Base-by-base conservation (phyloP, 2,888 invertebrate species). In the Melinopterus prodromus region DNA sequence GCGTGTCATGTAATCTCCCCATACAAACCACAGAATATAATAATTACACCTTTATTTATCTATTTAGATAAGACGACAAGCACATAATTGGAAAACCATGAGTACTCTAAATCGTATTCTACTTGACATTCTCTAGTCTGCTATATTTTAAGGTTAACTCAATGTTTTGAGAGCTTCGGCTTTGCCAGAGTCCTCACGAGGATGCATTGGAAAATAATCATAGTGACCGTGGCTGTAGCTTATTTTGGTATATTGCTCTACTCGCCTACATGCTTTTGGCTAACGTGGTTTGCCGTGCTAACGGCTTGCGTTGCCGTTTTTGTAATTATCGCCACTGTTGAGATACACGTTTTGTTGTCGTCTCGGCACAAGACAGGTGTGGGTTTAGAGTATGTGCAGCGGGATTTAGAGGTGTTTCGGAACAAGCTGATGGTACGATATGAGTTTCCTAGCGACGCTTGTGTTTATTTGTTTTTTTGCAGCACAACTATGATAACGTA, bases 281-380 rank as follows among this genome's bases (percentile, higher is more conserved):
- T 85, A 78, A 79, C 86, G 16, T 79, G 86, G 53, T 84, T 87
- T 78, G 74, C 81, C 78, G 26, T 87, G 78, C 83, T 88, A 75
- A 86, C 87, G 76, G 6, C 86, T 37, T 82, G 84, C 15, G 83
- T 86, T 36, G 80, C 87, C 35, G 71, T 86, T 76, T 84, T 91
- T 69, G 91, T 91, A 72, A 88, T 90, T 53, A 85, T 89, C 70
- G 87, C 89, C 77, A 90, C 91, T 76, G 88, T 94, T 85, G 92
- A 93, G 91, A 91, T 93, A 81, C 93, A 94, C 86, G 90, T 93
- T 78, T 91, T 92, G 81, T 88, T 94, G 69, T 94, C 94, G 26
- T 92, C 93, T 16, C 92, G 92, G 75, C 92, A 94, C 86, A 92
- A 93, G 87, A 93, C 92, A 71, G 91, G 92, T 71, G 86, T 92